Conservation (phyloP, 1,140 invertebrate species). For the Stenopsyche tienmushanensis region DNA sequence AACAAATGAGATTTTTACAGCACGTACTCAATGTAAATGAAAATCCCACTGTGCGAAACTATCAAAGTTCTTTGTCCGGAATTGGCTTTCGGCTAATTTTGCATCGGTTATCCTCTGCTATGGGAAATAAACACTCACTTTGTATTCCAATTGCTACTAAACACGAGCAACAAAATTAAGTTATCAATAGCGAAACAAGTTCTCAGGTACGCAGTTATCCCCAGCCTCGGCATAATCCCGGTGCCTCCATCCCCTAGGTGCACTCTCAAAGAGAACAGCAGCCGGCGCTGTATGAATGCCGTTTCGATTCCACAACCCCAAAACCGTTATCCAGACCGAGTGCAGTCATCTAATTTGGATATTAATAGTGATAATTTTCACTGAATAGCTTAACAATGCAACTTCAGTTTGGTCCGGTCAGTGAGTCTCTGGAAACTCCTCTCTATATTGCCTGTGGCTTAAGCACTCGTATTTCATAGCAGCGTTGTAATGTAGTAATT, state of each 20-base stretch:
- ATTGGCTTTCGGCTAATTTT: background rate
- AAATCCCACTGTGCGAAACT: too few species aligned
- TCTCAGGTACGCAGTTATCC: conserved; percentile 12
- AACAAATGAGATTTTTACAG: too few species aligned
- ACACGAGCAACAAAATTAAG: conserved; percentile 18
- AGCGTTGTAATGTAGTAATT: background rate
- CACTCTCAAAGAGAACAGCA: background rate
- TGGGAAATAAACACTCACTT: conserved; percentile 6
- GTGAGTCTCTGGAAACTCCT: conserved; percentile 8
- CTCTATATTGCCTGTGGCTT: background rate
- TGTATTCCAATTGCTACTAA: conserved; percentile 13
- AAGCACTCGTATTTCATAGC: background rate
- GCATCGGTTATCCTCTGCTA: background rate
- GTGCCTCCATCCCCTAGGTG: background rate
- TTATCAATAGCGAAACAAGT: conserved; percentile 14
- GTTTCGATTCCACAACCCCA: conserved; percentile 3
- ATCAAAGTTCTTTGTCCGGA: too few species aligned
- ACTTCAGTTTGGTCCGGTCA: conserved; percentile 33
- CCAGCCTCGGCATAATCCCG: background rate
- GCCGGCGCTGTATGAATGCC: background rate
- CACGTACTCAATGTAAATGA: too few species aligned
- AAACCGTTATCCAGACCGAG: conserved; percentile 14
- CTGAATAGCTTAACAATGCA: conserved; percentile 26
- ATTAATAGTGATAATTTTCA: conserved; percentile 34
- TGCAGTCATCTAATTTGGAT: conserved; percentile 28